phyloP scores from a whole-genome alignment of 2,888 invertebrate genomes.

The Stictocephala bisonia region DNA sequence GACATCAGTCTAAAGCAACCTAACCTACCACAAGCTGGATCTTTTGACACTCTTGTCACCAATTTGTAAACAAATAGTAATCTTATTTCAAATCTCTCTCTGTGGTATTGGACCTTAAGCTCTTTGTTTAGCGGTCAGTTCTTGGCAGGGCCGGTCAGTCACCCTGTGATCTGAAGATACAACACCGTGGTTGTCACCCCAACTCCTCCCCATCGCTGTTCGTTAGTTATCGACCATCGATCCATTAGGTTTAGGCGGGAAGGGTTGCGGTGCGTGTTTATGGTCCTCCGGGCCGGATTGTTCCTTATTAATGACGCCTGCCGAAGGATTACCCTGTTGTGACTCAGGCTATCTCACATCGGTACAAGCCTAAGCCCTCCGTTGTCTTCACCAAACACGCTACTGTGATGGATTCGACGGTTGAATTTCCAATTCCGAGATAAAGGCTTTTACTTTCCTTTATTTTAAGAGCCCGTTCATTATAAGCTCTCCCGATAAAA shows the following conservation, averaged over 20 bases:
- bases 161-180: not conserved
- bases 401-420: conserved; percentile 39
- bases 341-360: conserved; percentile 34
- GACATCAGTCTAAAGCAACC: too few relatives aligned
- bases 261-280: conserved; percentile 38
- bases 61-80: too few relatives aligned
- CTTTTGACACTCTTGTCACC: too few relatives aligned
- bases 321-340: conserved; percentile 31
- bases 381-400: conserved; percentile 37
- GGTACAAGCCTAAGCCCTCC: conserved; percentile 33
- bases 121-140: too few relatives aligned
- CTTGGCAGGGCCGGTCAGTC: not conserved
- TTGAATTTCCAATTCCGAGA: conserved; percentile 37
- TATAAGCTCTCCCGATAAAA: conserved; percentile 9
- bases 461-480: conserved; percentile 33
- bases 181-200: not conserved
- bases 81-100: too few relatives aligned
- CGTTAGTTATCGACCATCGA: conserved; percentile 22
- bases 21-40: too few relatives aligned
- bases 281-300: conserved; percentile 33
- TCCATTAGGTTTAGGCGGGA: conserved; percentile 35
- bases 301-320: conserved; percentile 26
- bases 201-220: conserved; percentile 31
- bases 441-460: conserved; percentile 34
- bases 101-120: too few relatives aligned